A percentile compares a stretch with the other conserved stretches of the same genome.
Conservation (phyloP, 2,888 invertebrate species). For the Drosophila colorata region DNA sequence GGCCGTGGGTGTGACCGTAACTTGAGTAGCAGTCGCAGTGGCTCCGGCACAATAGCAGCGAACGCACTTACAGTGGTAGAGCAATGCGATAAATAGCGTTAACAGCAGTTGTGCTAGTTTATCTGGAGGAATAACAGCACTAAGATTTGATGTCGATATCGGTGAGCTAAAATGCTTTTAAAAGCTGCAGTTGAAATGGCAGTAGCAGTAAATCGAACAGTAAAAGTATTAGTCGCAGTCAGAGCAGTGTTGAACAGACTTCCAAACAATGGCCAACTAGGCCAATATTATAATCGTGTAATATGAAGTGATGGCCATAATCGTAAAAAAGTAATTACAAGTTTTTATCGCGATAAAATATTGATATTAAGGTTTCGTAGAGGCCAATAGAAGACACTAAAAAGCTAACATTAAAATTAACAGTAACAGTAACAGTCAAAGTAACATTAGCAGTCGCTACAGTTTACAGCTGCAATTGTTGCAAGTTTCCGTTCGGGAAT, state of each 20-base stretch:
- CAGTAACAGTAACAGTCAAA: background rate
- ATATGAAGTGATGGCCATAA: too few relatives aligned
- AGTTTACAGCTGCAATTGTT: background rate
- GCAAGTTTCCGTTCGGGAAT: background rate
- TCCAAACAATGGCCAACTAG: background rate
- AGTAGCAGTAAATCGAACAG: background rate
- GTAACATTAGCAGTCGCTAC: background rate
- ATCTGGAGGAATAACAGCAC: background rate
- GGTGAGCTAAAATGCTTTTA: too few relatives aligned
- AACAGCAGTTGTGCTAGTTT: too few relatives aligned
- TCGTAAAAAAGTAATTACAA: background rate
- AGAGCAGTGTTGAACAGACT: background rate
- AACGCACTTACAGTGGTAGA: background rate
- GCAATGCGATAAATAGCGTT: background rate
- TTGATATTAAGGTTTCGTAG: background rate
- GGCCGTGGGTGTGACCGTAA: conserved; percentile 9
- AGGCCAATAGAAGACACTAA: background rate
- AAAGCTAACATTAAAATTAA: background rate
- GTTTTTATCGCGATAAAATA: background rate
- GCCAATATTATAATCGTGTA: background rate
- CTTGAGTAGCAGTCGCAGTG: background rate
- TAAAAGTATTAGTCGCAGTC: background rate
- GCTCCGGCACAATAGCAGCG: background rate
- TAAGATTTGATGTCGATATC: background rate
- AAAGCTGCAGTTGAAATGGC: conserved; percentile 1